These are phyloP conservation scores for Alfaro cultratus DNA, from an alignment of 2,797 vertebrate species.

Conservation along the genomic window DNA sequence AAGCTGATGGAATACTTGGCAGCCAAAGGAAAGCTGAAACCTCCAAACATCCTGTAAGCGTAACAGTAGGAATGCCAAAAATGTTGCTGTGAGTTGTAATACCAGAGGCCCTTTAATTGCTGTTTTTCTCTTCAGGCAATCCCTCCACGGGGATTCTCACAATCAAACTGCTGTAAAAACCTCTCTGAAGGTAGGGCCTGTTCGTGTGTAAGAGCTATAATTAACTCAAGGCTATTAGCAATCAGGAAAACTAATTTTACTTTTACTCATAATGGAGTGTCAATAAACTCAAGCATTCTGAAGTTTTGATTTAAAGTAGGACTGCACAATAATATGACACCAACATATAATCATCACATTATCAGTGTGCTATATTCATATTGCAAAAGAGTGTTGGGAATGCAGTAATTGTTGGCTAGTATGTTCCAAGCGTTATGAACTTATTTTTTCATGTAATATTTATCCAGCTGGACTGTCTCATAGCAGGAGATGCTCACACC, in stretches of 20 bases:
- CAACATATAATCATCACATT: not conserved
- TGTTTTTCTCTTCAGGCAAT: slow-evolving; percentile 41
- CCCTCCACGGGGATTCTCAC: slow-evolving; percentile 10
- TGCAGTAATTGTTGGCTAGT: too few species aligned
- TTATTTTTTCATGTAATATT: too few species aligned
- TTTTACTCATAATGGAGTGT: not conserved
- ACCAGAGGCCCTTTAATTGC: not conserved
- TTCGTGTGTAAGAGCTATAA: not conserved
- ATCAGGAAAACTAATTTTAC: not conserved
- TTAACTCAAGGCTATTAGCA: not conserved
- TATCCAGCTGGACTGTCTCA: too few species aligned
- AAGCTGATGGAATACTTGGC: slow-evolving; percentile 79
- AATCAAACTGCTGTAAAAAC: slow-evolving; percentile 24
- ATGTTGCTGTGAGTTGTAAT: too few species aligned
- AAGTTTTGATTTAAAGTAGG: not conserved
- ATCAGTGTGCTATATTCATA: too few species aligned
- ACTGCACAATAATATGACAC: too few species aligned
- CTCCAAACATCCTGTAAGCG: slow-evolving; percentile 78
- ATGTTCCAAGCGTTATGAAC: not conserved
- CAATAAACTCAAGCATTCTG: not conserved
- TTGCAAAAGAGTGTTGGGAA: too few species aligned
- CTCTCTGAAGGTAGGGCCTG: slow-evolving; percentile 37
- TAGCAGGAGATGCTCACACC: too few species aligned
- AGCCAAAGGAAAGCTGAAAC: slow-evolving; percentile 80
- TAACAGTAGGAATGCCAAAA: not conserved